Base-by-base conservation (phyloP, 2,797 vertebrate genomes). In the Notoglanidium macrostoma region DNA sequence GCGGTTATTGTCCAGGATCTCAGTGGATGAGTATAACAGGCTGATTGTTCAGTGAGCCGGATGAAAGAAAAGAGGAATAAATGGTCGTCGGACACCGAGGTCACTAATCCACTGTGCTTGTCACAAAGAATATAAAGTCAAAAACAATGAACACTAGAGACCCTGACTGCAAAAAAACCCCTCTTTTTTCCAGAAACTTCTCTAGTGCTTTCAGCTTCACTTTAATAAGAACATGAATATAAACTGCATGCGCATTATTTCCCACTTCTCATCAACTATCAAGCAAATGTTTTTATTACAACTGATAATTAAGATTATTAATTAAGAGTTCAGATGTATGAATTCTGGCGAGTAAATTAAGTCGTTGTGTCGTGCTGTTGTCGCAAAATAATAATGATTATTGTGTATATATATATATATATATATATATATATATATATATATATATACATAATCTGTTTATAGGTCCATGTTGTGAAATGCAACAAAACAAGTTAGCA, bases 41-140 rank as follows among this genome's bases (percentile, higher is more conserved):
- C 65, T 23, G 54, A 65, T 73, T 88, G 55, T 85, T 44, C n/a
- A 61, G n/a, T 54, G 51, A 85, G 65, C n/a, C 8, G 51, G 87
- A 86, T 70, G 23, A 81, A 81, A 72, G 35, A 29, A 68, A 68
- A 51, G 17, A 21, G 54, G 32, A 61, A 79, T 65, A 65, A 65
- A 32, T 78, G 29, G 83, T 61, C 46, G 44, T 21, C 19, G 65
- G 26, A 70, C n/a, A 77, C n/a, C 14, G 76, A 73, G 65, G 80
- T 87, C 86, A 67, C 46, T 77, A 19, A 63, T 81, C 49, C 35
- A 78, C 72, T 77, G 68, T 26, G 19, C 19, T 57, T 40, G 67
- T 61, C 78, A 82, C 35, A 29, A 46, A 59, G 46, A 35, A 61
- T 59, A 73, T 32, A 79, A 54, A 40, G 40, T 35, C 76, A n/a